Percentiles rank a stretch among this genome's conserved stretches.
Conservation (phyloP, 2,113 vertebrate genomes). For the Neodontobutis hainanensis region DNA sequence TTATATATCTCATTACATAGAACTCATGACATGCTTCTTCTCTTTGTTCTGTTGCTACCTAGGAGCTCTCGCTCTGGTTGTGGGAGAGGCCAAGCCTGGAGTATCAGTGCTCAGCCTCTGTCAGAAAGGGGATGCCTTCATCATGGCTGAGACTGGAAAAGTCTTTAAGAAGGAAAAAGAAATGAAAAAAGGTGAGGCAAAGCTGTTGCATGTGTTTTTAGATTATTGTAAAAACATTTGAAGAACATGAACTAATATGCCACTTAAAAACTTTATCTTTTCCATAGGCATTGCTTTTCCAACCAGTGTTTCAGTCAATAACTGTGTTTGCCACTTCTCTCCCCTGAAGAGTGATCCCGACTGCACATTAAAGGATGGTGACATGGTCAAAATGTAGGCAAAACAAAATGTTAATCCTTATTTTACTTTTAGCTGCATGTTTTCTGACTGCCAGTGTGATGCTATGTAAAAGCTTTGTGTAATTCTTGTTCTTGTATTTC, state of each 20-base stretch:
- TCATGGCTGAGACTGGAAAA: constrained; percentile 91
- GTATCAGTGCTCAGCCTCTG: constrained; percentile 89
- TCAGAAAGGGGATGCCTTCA: constrained; percentile 89
- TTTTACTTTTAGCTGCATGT: constrained; percentile 20
- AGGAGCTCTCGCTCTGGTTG: constrained; percentile 87
- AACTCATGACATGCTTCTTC: neutral
- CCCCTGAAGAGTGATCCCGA: constrained; percentile 98
- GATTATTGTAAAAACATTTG: no score
- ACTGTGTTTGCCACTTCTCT: constrained; percentile 98
- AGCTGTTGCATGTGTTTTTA: neutral
- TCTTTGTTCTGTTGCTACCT: neutral
- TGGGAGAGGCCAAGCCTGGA: constrained; percentile 84
- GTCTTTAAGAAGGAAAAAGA: constrained; percentile 98
- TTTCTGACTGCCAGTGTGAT: constrained; percentile 43
- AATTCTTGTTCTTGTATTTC: constrained; percentile 18
- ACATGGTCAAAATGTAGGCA: constrained; percentile 95
- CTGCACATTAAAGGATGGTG: constrained; percentile 91
- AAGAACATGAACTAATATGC: no score
- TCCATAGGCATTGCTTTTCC: constrained; percentile 94
- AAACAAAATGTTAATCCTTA: constrained; percentile 13
- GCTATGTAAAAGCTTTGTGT: constrained; percentile 7
- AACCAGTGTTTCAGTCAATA: constrained; percentile 96
- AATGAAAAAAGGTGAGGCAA: constrained; percentile 91
- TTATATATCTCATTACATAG: no score
- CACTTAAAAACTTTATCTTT: constrained; percentile 49